Evolutionary conservation across 1,140 invertebrate genomes (phyloP).

Genomic region (Bombus pascuorum): DNA sequence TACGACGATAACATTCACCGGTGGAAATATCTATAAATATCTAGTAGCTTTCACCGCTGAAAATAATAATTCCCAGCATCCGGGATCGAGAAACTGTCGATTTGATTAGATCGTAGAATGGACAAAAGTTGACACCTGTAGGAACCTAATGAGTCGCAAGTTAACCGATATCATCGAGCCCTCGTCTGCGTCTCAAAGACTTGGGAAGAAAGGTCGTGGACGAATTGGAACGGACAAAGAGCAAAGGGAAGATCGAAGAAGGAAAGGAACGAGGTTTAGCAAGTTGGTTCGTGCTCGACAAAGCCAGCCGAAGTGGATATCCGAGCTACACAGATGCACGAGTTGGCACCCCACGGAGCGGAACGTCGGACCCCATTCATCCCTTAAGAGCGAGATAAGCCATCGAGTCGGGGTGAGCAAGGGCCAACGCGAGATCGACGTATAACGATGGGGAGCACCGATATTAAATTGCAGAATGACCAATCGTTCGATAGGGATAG

Average conservation of each 20-base stretch:
- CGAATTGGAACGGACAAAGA: too few relatives aligned
- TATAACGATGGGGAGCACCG: conserved; percentile 68
- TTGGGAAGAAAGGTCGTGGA: too few relatives aligned
- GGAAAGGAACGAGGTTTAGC: background rate
- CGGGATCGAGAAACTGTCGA: too few relatives aligned
- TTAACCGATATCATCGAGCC: too few relatives aligned
- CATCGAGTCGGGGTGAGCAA: conserved; percentile 16
- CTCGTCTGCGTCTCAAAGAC: too few relatives aligned
- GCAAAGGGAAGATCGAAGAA: background rate
- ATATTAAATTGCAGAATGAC: conserved; percentile 78
- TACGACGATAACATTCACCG: too few relatives aligned
- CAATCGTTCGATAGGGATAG: conserved; percentile 70
- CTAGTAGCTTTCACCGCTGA: too few relatives aligned
- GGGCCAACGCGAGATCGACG: conserved; percentile 62
- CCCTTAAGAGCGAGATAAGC: conserved; percentile 50
- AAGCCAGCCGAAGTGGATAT: background rate
- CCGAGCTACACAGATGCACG: conserved; percentile 24
- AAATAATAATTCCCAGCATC: too few relatives aligned
- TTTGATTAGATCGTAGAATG: too few relatives aligned
- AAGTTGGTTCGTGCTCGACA: background rate
- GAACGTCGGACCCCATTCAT: background rate
- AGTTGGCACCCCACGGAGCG: conserved; percentile 12
- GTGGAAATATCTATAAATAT: too few relatives aligned
- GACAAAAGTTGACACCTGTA: too few relatives aligned
- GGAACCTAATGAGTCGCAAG: too few relatives aligned